Conservation (phyloP, 2,888 invertebrate genomes). For the Petrolisthes manimaculis region DNA sequence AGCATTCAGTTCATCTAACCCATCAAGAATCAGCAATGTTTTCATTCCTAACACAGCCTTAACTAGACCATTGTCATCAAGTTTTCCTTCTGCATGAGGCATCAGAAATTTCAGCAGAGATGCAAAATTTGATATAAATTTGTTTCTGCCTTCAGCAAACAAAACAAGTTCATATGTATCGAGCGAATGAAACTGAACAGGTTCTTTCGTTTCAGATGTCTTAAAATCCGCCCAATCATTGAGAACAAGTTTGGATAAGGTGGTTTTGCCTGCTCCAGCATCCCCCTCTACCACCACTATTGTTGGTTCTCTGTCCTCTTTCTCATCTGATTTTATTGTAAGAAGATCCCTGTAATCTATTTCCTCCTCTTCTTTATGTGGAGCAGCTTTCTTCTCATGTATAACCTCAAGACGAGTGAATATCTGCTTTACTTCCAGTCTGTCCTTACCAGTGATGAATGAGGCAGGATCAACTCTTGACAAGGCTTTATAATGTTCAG, state of each 20-base stretch:
- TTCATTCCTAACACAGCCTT: slow-evolving; percentile 8
- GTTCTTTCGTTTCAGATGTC: background rate
- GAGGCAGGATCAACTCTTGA: slow-evolving; percentile 38
- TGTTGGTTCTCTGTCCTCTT: background rate
- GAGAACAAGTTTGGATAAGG: slow-evolving; percentile 37
- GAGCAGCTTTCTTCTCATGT: background rate
- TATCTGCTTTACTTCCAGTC: slow-evolving; percentile 16
- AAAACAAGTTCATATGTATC: slow-evolving; percentile 24
- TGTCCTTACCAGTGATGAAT: slow-evolving; percentile 31
- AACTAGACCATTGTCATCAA: slow-evolving; percentile 15
- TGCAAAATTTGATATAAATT: slow-evolving; percentile 9
- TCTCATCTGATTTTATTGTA: slow-evolving; percentile 1
- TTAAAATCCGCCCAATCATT: slow-evolving; percentile 11
- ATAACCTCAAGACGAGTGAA: slow-evolving; percentile 32
- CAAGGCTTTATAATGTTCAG: background rate
- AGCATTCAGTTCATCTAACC: slow-evolving; percentile 34
- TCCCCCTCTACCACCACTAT: slow-evolving; percentile 38
- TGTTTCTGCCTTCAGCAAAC: slow-evolving; percentile 33
- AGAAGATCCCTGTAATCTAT: slow-evolving; percentile 14
- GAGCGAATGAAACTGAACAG: slow-evolving; percentile 14
- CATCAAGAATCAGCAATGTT: slow-evolving; percentile 34
- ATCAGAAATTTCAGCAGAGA: slow-evolving; percentile 17
- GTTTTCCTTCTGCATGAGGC: slow-evolving; percentile 3
- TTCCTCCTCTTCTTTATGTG: background rate
- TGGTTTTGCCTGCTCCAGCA: slow-evolving; percentile 46